Evolutionary conservation across 2,797 vertebrate species (phyloP), one percentile per base, ranked within the genome.

Genomic region (Carapus acus): DNA sequence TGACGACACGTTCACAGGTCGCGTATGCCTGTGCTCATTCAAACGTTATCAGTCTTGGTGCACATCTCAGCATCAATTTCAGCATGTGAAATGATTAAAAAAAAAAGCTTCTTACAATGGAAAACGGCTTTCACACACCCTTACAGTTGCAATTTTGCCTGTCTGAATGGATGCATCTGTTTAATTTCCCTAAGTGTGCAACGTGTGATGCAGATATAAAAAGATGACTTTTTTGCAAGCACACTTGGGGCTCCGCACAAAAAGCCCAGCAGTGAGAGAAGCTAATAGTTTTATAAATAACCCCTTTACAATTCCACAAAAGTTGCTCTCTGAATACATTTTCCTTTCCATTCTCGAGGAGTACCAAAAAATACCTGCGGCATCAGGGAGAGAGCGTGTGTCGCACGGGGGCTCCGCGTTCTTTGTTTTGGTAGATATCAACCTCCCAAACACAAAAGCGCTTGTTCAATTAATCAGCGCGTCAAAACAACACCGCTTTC

Each of bases 91-190:
- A n/a, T n/a, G n/a, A n/a, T n/a, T n/a, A n/a, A 27, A 27, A 27
- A 27, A 27, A 27, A 5, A 27, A 27, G 24, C 24, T 5, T 27
- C 24, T 27, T 11, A 21, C 44, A 58, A 56, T 58, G 66, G 68
- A 49, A 62, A 70, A 60, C 59, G 2, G 0, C 18, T 5, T 71
- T 65, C 51, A 58, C 59, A 60, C 78, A 65, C 59, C 69, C 58
- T 53, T 63, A 39, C 56, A 65, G 76, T 63, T 68, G 58, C 73
- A 76, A 77, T 82, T 79, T 82, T 70, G 61, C 65, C 68, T 74
- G 74, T 77, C 65, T 68, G 73, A 81, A 78, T 66, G 56, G 54
- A 65, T 55, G 64, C 62, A 69, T 72, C 61, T 67, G 58, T 72
- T 49, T 71, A 70, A 65, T 79, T 78, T 67, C 67, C 54, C 59